These are phyloP conservation scores for Tetraneura akinire DNA, from an alignment of 1,140 invertebrate genomes.

Conservation along the genomic window DNA sequence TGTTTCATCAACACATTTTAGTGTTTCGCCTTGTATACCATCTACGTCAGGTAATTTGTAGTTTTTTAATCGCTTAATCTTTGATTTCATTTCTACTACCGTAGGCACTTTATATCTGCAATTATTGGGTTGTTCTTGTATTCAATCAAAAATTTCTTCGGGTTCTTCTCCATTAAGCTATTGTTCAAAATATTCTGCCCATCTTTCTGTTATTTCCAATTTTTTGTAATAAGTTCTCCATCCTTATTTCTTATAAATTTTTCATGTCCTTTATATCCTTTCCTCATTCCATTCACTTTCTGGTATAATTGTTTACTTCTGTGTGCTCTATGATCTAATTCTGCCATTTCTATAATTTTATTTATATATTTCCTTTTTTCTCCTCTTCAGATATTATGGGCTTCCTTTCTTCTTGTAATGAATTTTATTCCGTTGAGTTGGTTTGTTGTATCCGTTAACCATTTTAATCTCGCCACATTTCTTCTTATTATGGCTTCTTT, in stretches of 20 bases:
- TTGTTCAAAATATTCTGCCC: neutral
- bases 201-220: no score
- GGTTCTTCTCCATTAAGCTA: neutral
- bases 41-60: conserved; percentile 55
- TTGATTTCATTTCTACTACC: conserved; percentile 33
- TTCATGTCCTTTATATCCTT: conserved; percentile 31
- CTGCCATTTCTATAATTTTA: conserved; percentile 24
- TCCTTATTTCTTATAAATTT: conserved; percentile 34
- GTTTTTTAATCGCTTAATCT: conserved; percentile 52
- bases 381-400: conserved; percentile 26
- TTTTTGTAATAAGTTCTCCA: conserved; percentile 13
- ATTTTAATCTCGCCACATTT: conserved; percentile 39
- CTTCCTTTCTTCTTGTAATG: conserved; percentile 17
- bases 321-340: conserved; percentile 36
- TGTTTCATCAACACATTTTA: conserved; percentile 52
- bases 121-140: conserved; percentile 26
- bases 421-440: conserved; percentile 9
- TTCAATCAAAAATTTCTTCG: neutral
- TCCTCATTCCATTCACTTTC: conserved; percentile 31
- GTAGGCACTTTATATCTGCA: neutral
- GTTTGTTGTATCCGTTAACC: conserved; percentile 31
- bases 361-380: conserved; percentile 47
- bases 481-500: conserved; percentile 36
- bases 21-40: conserved; percentile 55
- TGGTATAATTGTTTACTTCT: conserved; percentile 50